Evolutionary conservation across 2,888 invertebrate species (phyloP).

Genomic region (Cyclophora punctaria): DNA sequence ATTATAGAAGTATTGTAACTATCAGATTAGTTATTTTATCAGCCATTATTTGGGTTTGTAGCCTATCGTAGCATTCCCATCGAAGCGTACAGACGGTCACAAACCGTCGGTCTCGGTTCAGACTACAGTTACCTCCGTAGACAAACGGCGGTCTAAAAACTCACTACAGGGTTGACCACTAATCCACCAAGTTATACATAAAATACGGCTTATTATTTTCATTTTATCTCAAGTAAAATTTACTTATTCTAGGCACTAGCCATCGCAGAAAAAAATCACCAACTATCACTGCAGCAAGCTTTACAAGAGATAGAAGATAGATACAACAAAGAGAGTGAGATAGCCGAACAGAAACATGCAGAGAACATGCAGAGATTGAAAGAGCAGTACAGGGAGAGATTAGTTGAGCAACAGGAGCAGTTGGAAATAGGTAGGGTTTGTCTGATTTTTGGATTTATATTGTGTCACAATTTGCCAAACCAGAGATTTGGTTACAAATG

Average conservation of each 20-base stretch:
- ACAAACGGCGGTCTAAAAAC: no score
- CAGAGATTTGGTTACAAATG: no score
- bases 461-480: neutral
- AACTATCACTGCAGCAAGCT: conserved; percentile 31
- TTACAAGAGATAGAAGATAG: conserved; percentile 41
- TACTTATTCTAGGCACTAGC: conserved; percentile 35
- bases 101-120: no score
- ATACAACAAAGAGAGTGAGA: conserved; percentile 33
- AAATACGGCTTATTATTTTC: neutral
- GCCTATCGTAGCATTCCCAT: no score
- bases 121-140: no score
- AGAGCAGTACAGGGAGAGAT: conserved; percentile 50
- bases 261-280: conserved; percentile 39
- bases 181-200: no score
- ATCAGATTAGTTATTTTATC: no score
- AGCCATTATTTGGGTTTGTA: no score
- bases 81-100: no score
- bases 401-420: conserved; percentile 61
- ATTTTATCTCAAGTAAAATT: neutral
- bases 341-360: conserved; percentile 44
- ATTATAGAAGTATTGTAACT: no score
- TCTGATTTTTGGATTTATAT: neutral
- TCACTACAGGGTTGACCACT: no score
- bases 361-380: conserved; percentile 60
- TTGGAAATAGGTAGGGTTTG: conserved; percentile 51